Base-by-base conservation (phyloP, 2,888 invertebrate genomes). In the Antheraea assamensis region DNA sequence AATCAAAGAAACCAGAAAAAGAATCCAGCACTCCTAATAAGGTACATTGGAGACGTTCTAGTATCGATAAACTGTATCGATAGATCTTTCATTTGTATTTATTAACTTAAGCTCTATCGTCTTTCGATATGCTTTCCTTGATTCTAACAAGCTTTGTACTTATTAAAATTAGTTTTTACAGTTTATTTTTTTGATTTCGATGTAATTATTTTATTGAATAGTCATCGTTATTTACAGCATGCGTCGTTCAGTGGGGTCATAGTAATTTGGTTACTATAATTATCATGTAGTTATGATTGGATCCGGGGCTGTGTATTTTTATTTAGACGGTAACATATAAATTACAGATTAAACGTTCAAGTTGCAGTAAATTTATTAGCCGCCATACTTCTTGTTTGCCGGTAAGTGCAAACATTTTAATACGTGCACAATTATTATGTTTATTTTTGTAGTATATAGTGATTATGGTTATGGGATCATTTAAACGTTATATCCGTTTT, bases 1-100 rank as follows among this genome's bases (percentile, higher is more conserved):
- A 97, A 95, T 97, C 97, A 94, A 96, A 96, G 96, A 97, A 96
- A 95, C 95, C 95, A 88, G 97, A 96, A 92, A 97, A 96, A 95
- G 96, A 92, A 95, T 96, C 95, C 88, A 95, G 95, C 88, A 96
- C 96, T 87, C 96, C 96, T 83, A 92, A 95, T 85, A 96, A 97
- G 97, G 97, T 97, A 97, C 89, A 90, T 82, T 87, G 86, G 86
- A 87, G 86, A 88, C 85, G 87, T 85, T 81, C 85, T 85, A 76
- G 79, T 75, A 72, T 83, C 73, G 80, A 80, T 77, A 76, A 77
- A 79, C 77, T 79, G 76, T 77, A 73, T 79, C 76, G 73, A 70
- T 71, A 73, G 70, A 70, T 70, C 58, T 76, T 79, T 78, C 73
- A 75, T 81, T 80, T 75, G 78, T n/a, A n/a, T 42, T 42, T 82